Percentiles rank a stretch among this genome's conserved stretches.
Conservation (phyloP, 2,888 invertebrate genomes). For the Gortyna flavago region DNA sequence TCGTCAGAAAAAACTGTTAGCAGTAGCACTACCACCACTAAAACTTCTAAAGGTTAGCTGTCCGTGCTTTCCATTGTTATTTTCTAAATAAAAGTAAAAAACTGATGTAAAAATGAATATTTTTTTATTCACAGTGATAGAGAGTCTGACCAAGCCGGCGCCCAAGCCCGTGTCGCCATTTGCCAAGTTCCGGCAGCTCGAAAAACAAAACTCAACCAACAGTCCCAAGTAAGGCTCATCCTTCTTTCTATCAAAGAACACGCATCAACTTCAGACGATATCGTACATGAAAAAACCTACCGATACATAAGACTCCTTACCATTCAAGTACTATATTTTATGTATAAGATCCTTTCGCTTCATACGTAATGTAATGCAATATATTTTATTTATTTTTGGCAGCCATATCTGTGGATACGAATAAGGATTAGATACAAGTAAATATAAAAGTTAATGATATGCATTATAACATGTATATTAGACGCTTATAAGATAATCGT, state of each 20-base stretch:
- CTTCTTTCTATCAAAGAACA: not conserved
- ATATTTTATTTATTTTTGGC: slow-evolving; percentile 85
- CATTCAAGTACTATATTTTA: slow-evolving; percentile 69
- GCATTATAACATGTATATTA: slow-evolving; percentile 80
- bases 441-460: slow-evolving; percentile 80
- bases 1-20: slow-evolving; percentile 90
- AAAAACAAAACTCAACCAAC: slow-evolving; percentile 95
- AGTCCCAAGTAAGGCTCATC: slow-evolving; percentile 93
- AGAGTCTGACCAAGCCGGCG: slow-evolving; percentile 86
- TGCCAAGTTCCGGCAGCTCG: slow-evolving; percentile 97
- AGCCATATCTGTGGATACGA: slow-evolving; percentile 85
- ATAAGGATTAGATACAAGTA: slow-evolving; percentile 85
- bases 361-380: slow-evolving; percentile 77
- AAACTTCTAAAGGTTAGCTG: slow-evolving; percentile 89
- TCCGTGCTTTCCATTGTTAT: not conserved
- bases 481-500: slow-evolving; percentile 76
- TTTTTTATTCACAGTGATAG: slow-evolving; percentile 85
- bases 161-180: slow-evolving; percentile 95
- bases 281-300: slow-evolving; percentile 25
- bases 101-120: not conserved
- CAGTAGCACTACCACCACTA: slow-evolving; percentile 90
- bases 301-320: slow-evolving; percentile 46
- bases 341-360: slow-evolving; percentile 78
- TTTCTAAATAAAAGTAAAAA: not conserved
- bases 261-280: slow-evolving; percentile 43